Conservation (phyloP, 2,113 vertebrate species). For the Silurus glanis region DNA sequence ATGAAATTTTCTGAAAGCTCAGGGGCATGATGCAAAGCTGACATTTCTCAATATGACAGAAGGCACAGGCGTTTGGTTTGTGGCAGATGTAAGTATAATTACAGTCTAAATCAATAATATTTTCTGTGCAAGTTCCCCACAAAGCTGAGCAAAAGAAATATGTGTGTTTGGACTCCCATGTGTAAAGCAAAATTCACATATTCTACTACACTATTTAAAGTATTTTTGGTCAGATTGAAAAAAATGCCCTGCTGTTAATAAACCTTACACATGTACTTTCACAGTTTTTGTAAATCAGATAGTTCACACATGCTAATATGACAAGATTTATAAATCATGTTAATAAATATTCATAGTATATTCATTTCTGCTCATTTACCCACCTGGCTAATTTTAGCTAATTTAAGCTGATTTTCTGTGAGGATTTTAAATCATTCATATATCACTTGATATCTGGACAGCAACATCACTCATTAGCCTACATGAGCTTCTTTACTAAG, state of each 20-base stretch:
- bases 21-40: neutral
- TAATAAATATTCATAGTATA: neutral
- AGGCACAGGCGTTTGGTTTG: neutral
- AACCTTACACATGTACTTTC: neutral
- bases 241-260: too few species aligned
- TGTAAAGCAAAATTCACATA: neutral
- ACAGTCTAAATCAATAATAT: neutral
- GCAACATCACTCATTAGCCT: too few species aligned
- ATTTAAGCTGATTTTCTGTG: too few species aligned
- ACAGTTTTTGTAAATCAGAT: neutral
- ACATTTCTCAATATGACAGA: neutral
- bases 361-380: neutral
- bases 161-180: neutral
- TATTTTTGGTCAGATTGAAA: too few species aligned
- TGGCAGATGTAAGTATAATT: neutral
- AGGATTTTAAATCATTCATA: too few species aligned
- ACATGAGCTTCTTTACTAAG: too few species aligned
- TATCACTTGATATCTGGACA: too few species aligned
- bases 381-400: too few species aligned
- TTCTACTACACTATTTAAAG: neutral
- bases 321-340: neutral
- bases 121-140: neutral
- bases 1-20: slow-evolving; percentile 16
- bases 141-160: neutral
- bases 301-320: neutral